Base-by-base conservation (phyloP, 2,888 invertebrate genomes). In the Geotrupes spiniger region DNA sequence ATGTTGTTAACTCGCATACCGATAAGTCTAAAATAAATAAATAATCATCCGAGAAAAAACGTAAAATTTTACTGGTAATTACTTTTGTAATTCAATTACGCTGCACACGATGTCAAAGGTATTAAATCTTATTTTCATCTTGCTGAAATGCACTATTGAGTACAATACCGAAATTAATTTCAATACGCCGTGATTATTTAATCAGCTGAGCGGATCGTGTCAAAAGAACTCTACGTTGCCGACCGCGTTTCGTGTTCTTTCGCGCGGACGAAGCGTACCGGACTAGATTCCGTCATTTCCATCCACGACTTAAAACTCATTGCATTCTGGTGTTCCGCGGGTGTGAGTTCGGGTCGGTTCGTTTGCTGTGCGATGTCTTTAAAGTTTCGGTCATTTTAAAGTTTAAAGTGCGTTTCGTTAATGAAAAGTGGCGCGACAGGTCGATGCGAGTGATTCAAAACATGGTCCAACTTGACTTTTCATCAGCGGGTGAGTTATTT, bases 1-100 rank as follows among this genome's bases (percentile, higher is more conserved):
- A 99, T 85, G 76, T 99, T 97, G 71, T 92, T 89, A 2, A 99
- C 93, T 63, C 98, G 80, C 85, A 94, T 87, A 28, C 97, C 96
- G 63, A 92, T 76, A 48, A 90, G 76, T 61, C 92, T 92, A 66
- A 36, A 70, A 68, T 62, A 50, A 10, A 40, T 51, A 12, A 46
- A 12, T 15, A 36, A n/a, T 26, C 16, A 36, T 25, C 27, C 38
- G 14, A 33, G 21, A 42, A 16, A 8, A 25, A 28, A 16, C 16
- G 38, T 21, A 21, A 28, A 48, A 43, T 16, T 4, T 41, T 15
- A 9, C 15, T 10, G 16, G 31, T 27, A 47, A 70, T 73, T 79
- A 90, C 92, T 80, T 85, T 74, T 90, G 89, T 16, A 97, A 75
- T 73, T 97, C 97, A 38, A 87, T 82, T 43, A 95, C 80, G 62